Evolutionary conservation across 2,888 invertebrate genomes (phyloP), one percentile per base, ranked within the genome.

Genomic region (Dicycla oo): DNA sequence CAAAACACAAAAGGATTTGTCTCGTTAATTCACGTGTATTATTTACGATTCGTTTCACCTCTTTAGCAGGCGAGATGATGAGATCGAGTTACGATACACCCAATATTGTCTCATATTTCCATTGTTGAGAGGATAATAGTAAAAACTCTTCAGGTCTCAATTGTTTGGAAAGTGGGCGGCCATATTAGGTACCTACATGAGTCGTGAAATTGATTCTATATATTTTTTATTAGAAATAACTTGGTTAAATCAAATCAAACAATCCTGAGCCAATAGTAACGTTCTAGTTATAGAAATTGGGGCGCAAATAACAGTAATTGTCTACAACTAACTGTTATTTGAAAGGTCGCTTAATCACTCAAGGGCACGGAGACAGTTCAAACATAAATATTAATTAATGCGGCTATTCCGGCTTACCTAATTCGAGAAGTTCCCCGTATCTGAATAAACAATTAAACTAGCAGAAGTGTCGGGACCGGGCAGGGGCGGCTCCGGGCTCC

Each of bases 361-460:
- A 93, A 93, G 93, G 93, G 92, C 93, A 93, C 88, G 91, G 91
- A 92, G 94, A 93, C 93, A 93, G 93, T 93, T 94, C 90, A 93
- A 95, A 94, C 91, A 94, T 94, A 95, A 95, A 95, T 94, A 95
- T 95, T 95, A 95, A 95, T 95, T 95, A 95, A 93, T 93, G 92
- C 91, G 92, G 91, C 92, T 90, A 92, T 95, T 94, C 92, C 92
- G 92, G 92, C 89, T 93, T 92, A 94, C 93, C 93, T 94, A 94
- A 94, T 94, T 93, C 88, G 92, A 91, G 93, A 94, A 94, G 91
- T 95, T 94, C 86, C 88, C 88, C 93, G 93, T 93, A 93, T 94
- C 94, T 92, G 93, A 93, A 93, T 93, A 94, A 93, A 95, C 94
- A 94, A 94, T 94, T 92, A 93, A 93, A 94, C 93, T 93, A 90